Conservation (phyloP, 2,113 vertebrate species). For the Tenebrosternarchus preto region DNA sequence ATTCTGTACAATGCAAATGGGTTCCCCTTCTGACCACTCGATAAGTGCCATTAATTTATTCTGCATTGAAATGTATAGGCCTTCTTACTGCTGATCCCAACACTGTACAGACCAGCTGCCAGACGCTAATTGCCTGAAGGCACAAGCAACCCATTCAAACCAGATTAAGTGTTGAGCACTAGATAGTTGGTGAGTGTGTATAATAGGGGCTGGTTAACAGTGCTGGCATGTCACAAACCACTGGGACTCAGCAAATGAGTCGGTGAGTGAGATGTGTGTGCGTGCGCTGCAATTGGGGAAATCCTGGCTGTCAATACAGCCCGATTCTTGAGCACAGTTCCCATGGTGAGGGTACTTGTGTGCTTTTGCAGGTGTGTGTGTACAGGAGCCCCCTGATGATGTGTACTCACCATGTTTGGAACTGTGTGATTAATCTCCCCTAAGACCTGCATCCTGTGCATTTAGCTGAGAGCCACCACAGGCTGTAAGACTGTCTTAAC, state of each 20-base stretch:
- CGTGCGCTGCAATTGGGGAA: constrained; percentile 20
- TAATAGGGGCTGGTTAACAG: constrained; percentile 36
- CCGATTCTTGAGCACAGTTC: constrained; percentile 37
- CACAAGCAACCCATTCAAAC: constrained; percentile 15
- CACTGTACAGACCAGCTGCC: constrained; percentile 38
- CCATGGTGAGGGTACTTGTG: constrained; percentile 16
- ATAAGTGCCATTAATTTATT: constrained; percentile 73
- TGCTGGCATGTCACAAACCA: constrained; percentile 35
- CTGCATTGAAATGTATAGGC: constrained; percentile 64
- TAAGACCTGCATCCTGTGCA: constrained; percentile 18
- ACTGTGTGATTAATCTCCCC: constrained; percentile 30
- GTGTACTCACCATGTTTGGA: constrained; percentile 39
- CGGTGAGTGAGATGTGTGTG: constrained; percentile 13
- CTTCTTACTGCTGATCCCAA: constrained; percentile 68
- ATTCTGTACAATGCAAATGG: constrained; percentile 70
- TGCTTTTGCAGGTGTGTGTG: constrained; percentile 3
- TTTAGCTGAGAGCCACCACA: constrained; percentile 23
- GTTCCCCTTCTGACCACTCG: constrained; percentile 61
- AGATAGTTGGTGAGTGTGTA: constrained; percentile 29
- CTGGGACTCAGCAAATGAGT: constrained; percentile 40
- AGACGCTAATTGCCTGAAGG: constrained; percentile 44
- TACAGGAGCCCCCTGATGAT: constrained; percentile 4
- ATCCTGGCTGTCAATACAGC: constrained; percentile 41
- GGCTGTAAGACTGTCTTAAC: constrained; percentile 8
- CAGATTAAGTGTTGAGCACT: constrained; percentile 38